A percentile compares a stretch with the other conserved stretches of the same genome.
These are phyloP conservation scores for Microcebus griseorufus DNA, from an alignment of 2,113 vertebrate genomes.

Conservation along the genomic window DNA sequence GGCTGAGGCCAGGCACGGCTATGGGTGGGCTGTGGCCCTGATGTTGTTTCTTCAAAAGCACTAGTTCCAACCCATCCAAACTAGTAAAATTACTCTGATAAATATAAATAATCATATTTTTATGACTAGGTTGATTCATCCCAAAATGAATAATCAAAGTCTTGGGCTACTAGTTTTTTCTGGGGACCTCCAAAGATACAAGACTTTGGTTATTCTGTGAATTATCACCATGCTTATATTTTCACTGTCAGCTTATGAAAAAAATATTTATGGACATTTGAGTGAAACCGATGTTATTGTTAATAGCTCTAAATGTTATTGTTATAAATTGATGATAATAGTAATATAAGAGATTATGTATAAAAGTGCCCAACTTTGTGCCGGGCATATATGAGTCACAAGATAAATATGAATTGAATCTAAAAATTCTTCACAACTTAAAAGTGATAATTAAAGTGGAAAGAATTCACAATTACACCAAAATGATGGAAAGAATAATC, in stretches of 20 bases:
- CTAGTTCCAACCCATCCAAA: neutral
- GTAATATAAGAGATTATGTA: neutral
- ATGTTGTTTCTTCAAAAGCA: neutral
- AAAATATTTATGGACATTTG: neutral
- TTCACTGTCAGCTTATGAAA: neutral
- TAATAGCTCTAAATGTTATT: neutral
- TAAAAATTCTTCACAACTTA: neutral
- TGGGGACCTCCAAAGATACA: neutral
- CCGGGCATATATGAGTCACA: neutral
- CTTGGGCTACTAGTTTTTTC: neutral
- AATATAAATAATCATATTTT: neutral
- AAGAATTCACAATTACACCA: neutral
- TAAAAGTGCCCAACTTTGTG: neutral
- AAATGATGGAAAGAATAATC: neutral
- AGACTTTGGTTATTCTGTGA: neutral
- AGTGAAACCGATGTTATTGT: neutral
- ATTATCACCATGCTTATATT: neutral
- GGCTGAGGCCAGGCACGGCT: neutral
- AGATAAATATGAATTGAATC: neutral
- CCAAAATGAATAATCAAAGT: neutral
- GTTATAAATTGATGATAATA: neutral
- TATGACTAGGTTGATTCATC: neutral
- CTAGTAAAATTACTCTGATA: neutral
- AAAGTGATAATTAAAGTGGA: constrained; percentile 8
- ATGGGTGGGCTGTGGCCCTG: neutral